Base-by-base conservation (phyloP, 2,797 vertebrate species). In the Enoplosus armatus region DNA sequence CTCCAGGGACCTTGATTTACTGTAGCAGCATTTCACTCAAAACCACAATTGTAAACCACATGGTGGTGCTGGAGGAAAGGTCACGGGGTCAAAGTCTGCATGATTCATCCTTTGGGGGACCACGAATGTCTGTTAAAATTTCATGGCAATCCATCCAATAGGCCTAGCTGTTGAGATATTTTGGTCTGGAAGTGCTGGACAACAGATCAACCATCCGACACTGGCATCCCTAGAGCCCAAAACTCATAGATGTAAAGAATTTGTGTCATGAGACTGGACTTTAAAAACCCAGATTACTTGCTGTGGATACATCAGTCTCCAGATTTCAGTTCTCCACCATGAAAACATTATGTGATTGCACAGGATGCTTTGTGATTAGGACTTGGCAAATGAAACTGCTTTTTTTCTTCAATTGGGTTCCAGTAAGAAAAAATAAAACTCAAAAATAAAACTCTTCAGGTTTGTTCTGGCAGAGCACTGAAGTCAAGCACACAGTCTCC, bases 391-490 rank as follows among this genome's bases (percentile, higher is more conserved):
- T 39, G 16, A 37, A 68, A 35, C 2, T 6, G 8, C 18, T 64
- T 45, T 65, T 61, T 43, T 64, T 45, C 60, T 61, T 43, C 33
- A 11, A 26, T 35, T 60, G 4, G n/a, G 4, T 56, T 43, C 12
- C 43, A 54, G 31, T 48, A 37, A 67, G 26, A 73, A 68, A 61
- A 72, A 48, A 15, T 51, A 8, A 62, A 66, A 73, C 39, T 20
- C 2, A 64, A 37, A 70, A 62, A 77, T 22, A 77, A 61, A 66
- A 74, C 50, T 68, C 67, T 55, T 63, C 41, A 43, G 18, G 39
- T 31, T 51, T 26, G 47, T 51, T 68, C 50, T 62, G 54, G 41
- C 35, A 26, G 20, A 60, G 43, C 20, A 39, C 50, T 55, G 20
- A 65, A 54, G 61, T 51, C 35, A 48, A 41, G n/a, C 29, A 41